phyloP scores from a whole-genome alignment of 2,797 vertebrate genomes.

The Lateolabrax maculatus region DNA sequence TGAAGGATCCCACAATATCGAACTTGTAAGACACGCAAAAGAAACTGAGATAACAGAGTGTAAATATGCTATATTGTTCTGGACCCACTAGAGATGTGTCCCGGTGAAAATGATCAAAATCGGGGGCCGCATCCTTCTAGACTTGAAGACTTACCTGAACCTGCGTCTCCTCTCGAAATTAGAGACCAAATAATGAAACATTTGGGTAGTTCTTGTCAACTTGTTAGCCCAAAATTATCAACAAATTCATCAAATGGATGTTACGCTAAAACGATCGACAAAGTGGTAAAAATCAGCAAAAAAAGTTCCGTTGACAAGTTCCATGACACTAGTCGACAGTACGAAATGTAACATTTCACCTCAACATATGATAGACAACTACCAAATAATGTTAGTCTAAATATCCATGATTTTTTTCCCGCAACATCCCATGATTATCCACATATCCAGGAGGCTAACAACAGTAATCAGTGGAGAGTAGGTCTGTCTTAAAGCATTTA shows the following conservation, averaged over 20 bases:
- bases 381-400: neutral
- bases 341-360: neutral
- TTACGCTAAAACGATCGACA: neutral
- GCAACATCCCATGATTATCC: too few relatives aligned
- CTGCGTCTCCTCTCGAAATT: neutral
- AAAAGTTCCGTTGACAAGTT: neutral
- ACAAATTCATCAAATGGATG: neutral
- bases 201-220: neutral
- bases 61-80: too few relatives aligned
- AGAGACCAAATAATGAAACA: neutral
- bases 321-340: neutral
- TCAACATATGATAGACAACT: neutral
- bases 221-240: neutral
- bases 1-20: neutral
- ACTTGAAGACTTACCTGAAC: neutral
- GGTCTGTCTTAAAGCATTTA: too few relatives aligned
- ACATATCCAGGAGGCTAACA: too few relatives aligned
- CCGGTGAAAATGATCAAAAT: too few relatives aligned
- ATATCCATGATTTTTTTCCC: neutral
- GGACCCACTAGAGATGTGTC: too few relatives aligned
- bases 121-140: too few relatives aligned
- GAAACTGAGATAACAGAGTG: too few relatives aligned
- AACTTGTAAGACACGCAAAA: neutral
- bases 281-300: neutral
- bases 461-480: too few relatives aligned